phyloP scores from a whole-genome alignment of 2,888 invertebrate species.

The Platycheirus rosarum region DNA sequence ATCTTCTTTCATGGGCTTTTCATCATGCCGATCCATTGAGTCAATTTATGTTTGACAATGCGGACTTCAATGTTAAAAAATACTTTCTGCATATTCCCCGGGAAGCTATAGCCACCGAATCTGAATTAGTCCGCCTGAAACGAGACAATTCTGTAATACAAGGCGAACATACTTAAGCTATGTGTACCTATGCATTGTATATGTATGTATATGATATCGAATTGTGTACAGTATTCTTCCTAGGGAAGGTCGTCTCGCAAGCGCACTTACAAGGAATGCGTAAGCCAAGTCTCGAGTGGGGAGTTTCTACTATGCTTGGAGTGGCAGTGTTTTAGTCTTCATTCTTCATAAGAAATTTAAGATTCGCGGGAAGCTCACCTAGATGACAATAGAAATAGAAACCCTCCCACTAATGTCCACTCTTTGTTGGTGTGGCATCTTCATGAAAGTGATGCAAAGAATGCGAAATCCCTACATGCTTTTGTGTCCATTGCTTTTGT shows the following conservation, averaged over 20 bases:
- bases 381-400: conserved; percentile 36
- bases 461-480: conserved; percentile 42
- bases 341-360: conserved; percentile 48
- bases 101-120: too few species aligned
- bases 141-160: conserved; percentile 23
- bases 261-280: conserved; percentile 69
- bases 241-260: conserved; percentile 62
- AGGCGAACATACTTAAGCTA: not conserved
- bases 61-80: too few species aligned
- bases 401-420: conserved; percentile 54
- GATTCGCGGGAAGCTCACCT: conserved; percentile 62
- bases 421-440: conserved; percentile 43
- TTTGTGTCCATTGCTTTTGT: conserved; percentile 12
- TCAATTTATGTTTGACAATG: too few species aligned
- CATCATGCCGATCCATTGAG: too few species aligned
- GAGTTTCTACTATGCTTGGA: conserved; percentile 33
- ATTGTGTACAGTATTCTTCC: too few species aligned
- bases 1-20: too few species aligned
- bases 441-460: conserved; percentile 33
- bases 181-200: not conserved
- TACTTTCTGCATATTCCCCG: too few species aligned
- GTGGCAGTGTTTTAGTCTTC: conserved; percentile 25
- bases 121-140: too few species aligned
- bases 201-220: too few species aligned
- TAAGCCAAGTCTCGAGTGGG: conserved; percentile 55